These are phyloP conservation scores for Mystacornis crossleyi DNA, from an alignment of 2,113 vertebrate species.

Conservation along the genomic window DNA sequence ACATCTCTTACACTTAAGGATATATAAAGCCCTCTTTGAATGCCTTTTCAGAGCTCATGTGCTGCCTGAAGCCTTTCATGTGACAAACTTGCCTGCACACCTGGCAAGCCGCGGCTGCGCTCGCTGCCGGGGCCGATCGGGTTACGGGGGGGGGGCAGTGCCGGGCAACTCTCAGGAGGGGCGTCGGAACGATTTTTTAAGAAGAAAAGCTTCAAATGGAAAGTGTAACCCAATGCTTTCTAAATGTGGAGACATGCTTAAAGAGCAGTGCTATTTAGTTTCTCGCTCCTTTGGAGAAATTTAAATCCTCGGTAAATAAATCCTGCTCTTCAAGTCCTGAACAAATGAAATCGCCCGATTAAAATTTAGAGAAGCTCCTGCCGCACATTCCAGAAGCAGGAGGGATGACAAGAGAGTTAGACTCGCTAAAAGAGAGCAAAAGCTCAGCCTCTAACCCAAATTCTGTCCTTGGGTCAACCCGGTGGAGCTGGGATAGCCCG, in stretches of 20 bases:
- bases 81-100: conserved; percentile 57
- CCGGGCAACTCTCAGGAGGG: conserved; percentile 39
- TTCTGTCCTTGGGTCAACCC: background rate
- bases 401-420: background rate
- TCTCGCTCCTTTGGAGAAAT: conserved; percentile 59
- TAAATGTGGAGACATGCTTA: conserved; percentile 46
- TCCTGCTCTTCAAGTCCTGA: conserved; percentile 45
- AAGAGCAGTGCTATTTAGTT: conserved; percentile 58
- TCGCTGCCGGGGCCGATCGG: background rate
- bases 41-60: background rate
- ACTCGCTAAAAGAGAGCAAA: background rate
- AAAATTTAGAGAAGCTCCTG: conserved; percentile 9
- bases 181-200: conserved; percentile 61
- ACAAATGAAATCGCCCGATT: conserved; percentile 45
- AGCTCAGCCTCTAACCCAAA: background rate
- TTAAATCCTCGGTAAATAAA: conserved; percentile 65
- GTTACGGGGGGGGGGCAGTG: conserved; percentile 52
- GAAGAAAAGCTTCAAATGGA: conserved; percentile 69
- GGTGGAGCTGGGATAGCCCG: background rate
- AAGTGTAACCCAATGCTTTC: conserved; percentile 71
- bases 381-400: background rate
- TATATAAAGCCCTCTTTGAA: background rate
- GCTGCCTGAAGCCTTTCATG: conserved; percentile 13
- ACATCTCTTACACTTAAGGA: background rate
- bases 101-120: conserved; percentile 18